Evolutionary conservation across 2,113 vertebrate species (phyloP).

Genomic region (Rousettus leschenaultii): DNA sequence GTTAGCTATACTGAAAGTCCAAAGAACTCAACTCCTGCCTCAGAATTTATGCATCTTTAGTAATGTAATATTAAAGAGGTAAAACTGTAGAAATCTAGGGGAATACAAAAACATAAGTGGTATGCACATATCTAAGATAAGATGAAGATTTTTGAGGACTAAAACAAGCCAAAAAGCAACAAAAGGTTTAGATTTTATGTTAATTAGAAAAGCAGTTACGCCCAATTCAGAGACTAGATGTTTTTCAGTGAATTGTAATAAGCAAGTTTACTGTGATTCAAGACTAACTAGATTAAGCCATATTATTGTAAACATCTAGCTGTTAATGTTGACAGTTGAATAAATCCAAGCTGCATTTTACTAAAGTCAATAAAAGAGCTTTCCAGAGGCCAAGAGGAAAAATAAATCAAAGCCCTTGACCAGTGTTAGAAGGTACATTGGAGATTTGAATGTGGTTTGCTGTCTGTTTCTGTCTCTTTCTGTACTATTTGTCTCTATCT

Average conservation of each 20-base stretch:
- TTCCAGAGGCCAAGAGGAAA: neutral
- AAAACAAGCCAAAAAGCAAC: neutral
- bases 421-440: neutral
- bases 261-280: neutral
- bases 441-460: neutral
- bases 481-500: neutral
- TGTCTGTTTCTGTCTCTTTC: neutral
- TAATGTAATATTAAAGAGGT: neutral
- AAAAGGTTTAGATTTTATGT: neutral
- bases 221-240: neutral
- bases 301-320: neutral
- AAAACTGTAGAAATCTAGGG: neutral
- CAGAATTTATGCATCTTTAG: neutral
- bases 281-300: neutral
- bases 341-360: slow-evolving; percentile 37
- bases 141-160: neutral
- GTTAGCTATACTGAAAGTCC: neutral
- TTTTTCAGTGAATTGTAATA: neutral
- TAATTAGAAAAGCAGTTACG: neutral
- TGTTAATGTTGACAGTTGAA: neutral
- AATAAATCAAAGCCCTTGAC: neutral
- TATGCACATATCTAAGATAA: neutral
- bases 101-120: neutral
- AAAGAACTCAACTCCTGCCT: neutral
- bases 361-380: neutral